Percentiles rank a stretch among this genome's conserved stretches.
Conservation (phyloP, 2,888 invertebrate genomes). For the Nomada flava region DNA sequence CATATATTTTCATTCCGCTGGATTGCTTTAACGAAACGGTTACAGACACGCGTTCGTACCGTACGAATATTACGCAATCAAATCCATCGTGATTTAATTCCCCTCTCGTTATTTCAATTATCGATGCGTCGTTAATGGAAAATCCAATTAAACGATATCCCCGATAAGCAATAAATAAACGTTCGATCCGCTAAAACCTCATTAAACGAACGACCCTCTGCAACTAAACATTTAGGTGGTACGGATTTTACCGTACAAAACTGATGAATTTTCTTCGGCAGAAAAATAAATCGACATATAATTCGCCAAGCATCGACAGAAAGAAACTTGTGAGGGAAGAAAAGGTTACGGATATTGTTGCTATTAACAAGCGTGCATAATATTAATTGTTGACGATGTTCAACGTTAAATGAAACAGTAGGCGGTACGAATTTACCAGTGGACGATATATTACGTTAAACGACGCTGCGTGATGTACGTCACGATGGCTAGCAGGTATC, state of each 20-base stretch:
- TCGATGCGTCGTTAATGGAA: slow-evolving; percentile 47
- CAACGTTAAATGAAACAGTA: neutral
- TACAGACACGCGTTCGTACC: neutral
- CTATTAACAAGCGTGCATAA: too few species aligned
- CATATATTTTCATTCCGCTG: slow-evolving; percentile 15
- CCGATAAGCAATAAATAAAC: slow-evolving; percentile 50
- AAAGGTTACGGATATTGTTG: neutral
- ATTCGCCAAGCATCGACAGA: too few species aligned
- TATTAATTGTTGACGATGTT: too few species aligned
- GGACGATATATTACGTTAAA: slow-evolving; percentile 45
- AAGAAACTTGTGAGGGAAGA: neutral
- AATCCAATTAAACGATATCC: slow-evolving; percentile 53
- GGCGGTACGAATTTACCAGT: slow-evolving; percentile 54
- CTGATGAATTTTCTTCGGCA: neutral
- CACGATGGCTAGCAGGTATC: slow-evolving; percentile 8
- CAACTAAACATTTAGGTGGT: slow-evolving; percentile 16
- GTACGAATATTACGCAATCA: slow-evolving; percentile 5
- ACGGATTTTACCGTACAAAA: neutral
- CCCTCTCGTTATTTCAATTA: slow-evolving; percentile 54
- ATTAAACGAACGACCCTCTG: slow-evolving; percentile 29
- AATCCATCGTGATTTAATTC: slow-evolving; percentile 45
- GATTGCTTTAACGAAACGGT: slow-evolving; percentile 33
- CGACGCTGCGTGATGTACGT: slow-evolving; percentile 9
- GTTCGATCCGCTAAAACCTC: slow-evolving; percentile 26
- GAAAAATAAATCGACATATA: too few species aligned